A percentile compares a stretch with the other conserved stretches of the same genome.
These are phyloP conservation scores for Steinernema scapterisci DNA, from an alignment of 2,888 invertebrate genomes.

Conservation along the genomic window DNA sequence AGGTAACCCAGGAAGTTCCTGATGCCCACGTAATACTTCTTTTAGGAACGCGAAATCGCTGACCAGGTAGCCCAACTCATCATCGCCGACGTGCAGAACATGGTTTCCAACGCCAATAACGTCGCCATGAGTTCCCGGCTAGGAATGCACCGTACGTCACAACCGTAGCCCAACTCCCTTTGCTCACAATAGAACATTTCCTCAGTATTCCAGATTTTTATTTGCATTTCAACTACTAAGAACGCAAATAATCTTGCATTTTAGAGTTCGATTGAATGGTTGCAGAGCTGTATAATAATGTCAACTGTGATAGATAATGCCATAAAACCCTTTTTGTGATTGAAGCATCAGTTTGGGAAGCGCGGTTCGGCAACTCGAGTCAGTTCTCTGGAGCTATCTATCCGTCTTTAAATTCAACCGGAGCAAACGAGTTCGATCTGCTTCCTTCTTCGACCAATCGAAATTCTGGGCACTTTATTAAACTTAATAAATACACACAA, in stretches of 20 bases:
- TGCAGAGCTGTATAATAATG: background rate
- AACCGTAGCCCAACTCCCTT: background rate
- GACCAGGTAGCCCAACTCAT: conserved; percentile 97
- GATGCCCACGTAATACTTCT: conserved; percentile 21
- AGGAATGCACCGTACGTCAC: background rate
- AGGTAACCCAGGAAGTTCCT: conserved; percentile 33
- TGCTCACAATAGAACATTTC: conserved; percentile 1
- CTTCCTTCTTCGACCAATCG: too few relatives aligned
- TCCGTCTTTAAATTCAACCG: too few relatives aligned
- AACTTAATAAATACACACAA: too few relatives aligned
- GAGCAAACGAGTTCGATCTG: too few relatives aligned
- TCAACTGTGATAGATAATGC: background rate
- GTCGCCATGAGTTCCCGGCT: background rate
- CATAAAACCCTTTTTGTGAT: too few relatives aligned
- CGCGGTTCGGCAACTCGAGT: too few relatives aligned
- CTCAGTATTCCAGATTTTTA: background rate
- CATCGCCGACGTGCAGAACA: conserved; percentile 87
- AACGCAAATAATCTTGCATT: background rate
- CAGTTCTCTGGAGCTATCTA: too few relatives aligned
- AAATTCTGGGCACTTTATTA: too few relatives aligned
- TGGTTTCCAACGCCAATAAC: conserved; percentile 68
- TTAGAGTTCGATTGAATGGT: too few relatives aligned
- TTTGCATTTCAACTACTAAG: background rate
- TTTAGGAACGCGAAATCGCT: conserved; percentile 84
- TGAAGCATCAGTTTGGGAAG: too few relatives aligned